These are phyloP conservation scores for Parasteatoda lunata DNA, from an alignment of 2,888 invertebrate species.

Conservation along the genomic window DNA sequence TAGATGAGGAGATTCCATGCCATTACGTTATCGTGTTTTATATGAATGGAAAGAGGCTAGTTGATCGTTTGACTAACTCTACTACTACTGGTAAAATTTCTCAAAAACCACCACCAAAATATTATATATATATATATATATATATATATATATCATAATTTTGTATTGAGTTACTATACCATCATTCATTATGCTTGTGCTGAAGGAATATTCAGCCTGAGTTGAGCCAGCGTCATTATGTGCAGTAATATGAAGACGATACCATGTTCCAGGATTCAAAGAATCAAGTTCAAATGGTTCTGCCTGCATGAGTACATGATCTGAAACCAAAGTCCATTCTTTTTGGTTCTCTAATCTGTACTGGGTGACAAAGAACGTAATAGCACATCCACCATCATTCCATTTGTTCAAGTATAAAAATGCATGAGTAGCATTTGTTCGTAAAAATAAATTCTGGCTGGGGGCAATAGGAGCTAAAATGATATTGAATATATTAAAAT, in stretches of 20 bases:
- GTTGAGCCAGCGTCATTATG: slow-evolving; percentile 81
- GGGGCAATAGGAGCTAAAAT: slow-evolving; percentile 73
- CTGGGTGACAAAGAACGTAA: slow-evolving; percentile 72
- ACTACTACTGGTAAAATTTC: no score
- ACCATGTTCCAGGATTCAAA: slow-evolving; percentile 73
- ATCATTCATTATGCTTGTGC: slow-evolving; percentile 74
- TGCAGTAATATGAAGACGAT: slow-evolving; percentile 78
- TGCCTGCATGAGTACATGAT: slow-evolving; percentile 72
- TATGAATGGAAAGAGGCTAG: no score
- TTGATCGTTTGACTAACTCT: no score
- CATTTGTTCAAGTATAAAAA: slow-evolving; percentile 73
- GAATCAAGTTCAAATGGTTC: slow-evolving; percentile 68
- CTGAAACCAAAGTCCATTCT: slow-evolving; percentile 68
- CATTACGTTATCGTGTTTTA: no score
- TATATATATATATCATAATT: not conserved
- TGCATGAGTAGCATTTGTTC: slow-evolving; percentile 73
- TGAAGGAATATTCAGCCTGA: slow-evolving; percentile 78
- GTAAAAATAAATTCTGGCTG: slow-evolving; percentile 67
- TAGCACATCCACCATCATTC: slow-evolving; percentile 74
- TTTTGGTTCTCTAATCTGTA: slow-evolving; percentile 72
- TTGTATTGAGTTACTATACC: slow-evolving; percentile 7
- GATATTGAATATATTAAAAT: not conserved
- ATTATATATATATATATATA: not conserved
- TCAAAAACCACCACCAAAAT: no score
- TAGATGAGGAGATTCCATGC: no score